Evolutionary conservation across 2,888 invertebrate genomes (phyloP), one percentile per base, ranked within the genome.

Genomic region (Drosophila neonasuta): DNA sequence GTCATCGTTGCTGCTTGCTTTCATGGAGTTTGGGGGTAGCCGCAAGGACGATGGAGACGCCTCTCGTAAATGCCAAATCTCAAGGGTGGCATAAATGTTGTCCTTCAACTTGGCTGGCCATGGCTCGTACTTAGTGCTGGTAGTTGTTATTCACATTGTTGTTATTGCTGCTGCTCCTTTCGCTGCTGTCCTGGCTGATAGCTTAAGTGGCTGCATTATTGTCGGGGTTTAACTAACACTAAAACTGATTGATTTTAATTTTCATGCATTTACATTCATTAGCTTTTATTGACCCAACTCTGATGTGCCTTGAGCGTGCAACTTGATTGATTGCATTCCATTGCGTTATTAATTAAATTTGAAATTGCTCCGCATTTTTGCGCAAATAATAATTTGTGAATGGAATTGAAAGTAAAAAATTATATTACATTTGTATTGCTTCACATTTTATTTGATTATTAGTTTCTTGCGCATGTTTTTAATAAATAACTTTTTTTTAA

Each of bases 161-260:
- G 32, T 36, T 48, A 10, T 32, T 60, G 54, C 30, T 72, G 42
- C 44, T 63, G 65, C 34, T 48, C 42, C 51, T 64, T 32, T 52
- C 39, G 45, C 45, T 36, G 6, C 39, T 39, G 13, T 13, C 39
- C 59, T 59, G 64, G 67, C 60, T 74, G 66, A 71, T 75, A 69
- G 68, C 79, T 79, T 88, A 88, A 87, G 87, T 88, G 88, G 84
- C 80, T 77, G 82, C 85, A 84, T 88, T 84, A 88, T 88, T 82
- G 86, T 61, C 71, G 68, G 79, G 84, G 79, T 76, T 87, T 88
- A 88, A 77, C 84, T 71, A 73, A 86, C 86, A 84, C 85, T 80
- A 84, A 87, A 88, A 86, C 88, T 86, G 88, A 88, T 88, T 88
- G 88, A 88, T 88, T 88, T 87, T 87, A 88, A 88, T 88, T 87